phyloP scores from a whole-genome alignment of 2,888 invertebrate genomes.

The Trissolcus japonicus region DNA sequence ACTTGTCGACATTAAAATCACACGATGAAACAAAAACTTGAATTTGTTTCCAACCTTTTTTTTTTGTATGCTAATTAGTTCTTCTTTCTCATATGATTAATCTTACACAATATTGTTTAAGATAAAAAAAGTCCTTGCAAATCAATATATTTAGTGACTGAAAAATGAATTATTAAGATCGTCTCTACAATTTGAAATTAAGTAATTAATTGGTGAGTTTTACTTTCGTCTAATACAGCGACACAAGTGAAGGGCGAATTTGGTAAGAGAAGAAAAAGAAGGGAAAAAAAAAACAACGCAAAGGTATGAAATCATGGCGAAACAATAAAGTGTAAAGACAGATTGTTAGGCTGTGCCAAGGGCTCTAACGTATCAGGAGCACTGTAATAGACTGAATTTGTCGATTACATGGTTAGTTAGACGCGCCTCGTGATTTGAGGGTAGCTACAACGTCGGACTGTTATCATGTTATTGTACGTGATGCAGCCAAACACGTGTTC shows the following conservation, averaged over 20 bases:
- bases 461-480: slow-evolving; percentile 58
- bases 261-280: slow-evolving; percentile 1
- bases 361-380: slow-evolving; percentile 50
- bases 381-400: slow-evolving; percentile 70
- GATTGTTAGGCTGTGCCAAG: slow-evolving; percentile 36
- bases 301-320: slow-evolving; percentile 35
- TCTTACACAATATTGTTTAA: too few species aligned
- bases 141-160: too few species aligned
- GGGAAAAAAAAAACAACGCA: not conserved
- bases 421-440: slow-evolving; percentile 72
- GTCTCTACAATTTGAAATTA: not conserved
- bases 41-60: too few species aligned
- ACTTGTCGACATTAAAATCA: slow-evolving; percentile 30
- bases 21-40: not conserved
- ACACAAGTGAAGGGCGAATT: slow-evolving; percentile 11
- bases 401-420: slow-evolving; percentile 75
- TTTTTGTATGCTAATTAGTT: too few species aligned
- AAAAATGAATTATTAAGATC: not conserved
- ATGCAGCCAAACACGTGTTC: slow-evolving; percentile 46
- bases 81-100: not conserved
- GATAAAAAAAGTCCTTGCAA: not conserved
- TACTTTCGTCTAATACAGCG: not conserved
- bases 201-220: too few species aligned
- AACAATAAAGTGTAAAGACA: slow-evolving; percentile 52
- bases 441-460: slow-evolving; percentile 61